Base-by-base conservation (phyloP, 2,888 invertebrate genomes). In the Heteromurus nitidus region DNA sequence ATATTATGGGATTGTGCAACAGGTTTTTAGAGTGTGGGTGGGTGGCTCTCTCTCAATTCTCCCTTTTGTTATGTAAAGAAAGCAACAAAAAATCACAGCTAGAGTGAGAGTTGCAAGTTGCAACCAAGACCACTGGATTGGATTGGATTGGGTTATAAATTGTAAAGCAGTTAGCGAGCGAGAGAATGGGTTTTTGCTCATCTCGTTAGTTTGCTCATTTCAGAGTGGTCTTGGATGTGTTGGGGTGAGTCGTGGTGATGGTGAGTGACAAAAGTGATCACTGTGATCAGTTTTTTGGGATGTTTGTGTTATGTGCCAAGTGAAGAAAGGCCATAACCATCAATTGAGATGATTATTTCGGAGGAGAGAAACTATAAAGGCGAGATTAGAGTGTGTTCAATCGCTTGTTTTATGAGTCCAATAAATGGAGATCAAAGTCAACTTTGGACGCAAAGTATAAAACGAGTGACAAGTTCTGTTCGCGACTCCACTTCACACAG, bases 291-390 rank as follows among this genome's bases (percentile, higher is more conserved):
- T 36, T 36, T 5, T 5, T 36, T 9, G 13, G 13, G 5, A 13
- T 36, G 7, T 36, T 36, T 36, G 36, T 36, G 7, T 36, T 36
- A 9, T 36, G 36, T 36, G 7, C 13, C 36, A 9, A 36, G 36
- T n/a, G 16, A 5, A 47, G n/a, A 47, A 47, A 47, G 47, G 47
- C 11, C n/a, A 47, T 47, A 47, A 47, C 47, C 47, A 47, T 47
- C 47, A 47, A 47, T 47, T 47, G 47, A 16, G 47, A 47, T 47
- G 36, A 36, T 36, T 13, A 47, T 47, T 47, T 3, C 47, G n/a
- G 11, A 16, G n/a, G n/a, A 47, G 3, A n/a, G 47, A 16, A 47
- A 11, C 47, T 36, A 13, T 9, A 5, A 36, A 36, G 5, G 36
- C 13, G 36, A 36, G 36, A n/a, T n/a, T n/a, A n/a, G n/a, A n/a